Evolutionary conservation across 2,888 invertebrate genomes (phyloP), one percentile per base, ranked within the genome.

Genomic region (Macrophya alboannulata): DNA sequence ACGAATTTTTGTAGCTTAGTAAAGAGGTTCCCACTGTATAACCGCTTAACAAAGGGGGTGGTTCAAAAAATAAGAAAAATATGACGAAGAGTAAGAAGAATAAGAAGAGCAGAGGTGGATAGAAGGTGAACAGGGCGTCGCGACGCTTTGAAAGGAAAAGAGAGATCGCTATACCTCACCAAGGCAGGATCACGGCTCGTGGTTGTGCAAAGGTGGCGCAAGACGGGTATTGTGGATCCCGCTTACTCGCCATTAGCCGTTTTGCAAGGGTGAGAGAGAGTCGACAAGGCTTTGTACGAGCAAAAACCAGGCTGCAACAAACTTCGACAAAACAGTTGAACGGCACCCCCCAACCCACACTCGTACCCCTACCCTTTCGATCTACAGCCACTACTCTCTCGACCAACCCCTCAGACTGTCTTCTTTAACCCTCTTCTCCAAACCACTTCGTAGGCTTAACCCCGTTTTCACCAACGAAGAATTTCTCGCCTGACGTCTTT

Each of bases 301-400:
- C 68, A 45, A 68, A 83, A 83, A 68, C 68, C 37, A 48, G 71
- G 25, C 68, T 45, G 83, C 48, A 48, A 83, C 68, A 68, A 83
- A 83, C 83, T 83, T 48, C 40, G 68, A 71, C 83, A 83, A 68
- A 83, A 83, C 83, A 83, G 68, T 83, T 83, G 65, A 48, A 68
- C 65, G 25, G 25, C 40, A 68, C 68, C 37, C 37, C 68, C 37
- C 1, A 55, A 17, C 55, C n/a, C 15, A 12, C 1, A 55, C n/a
- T 55, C 31, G 3, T n/a, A 45, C 21, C 76, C 51, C 12, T 77
- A 8, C 81, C 21, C 4, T 17, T 31, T 55, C 62, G 15, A 37
- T 17, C n/a, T 4, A 25, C 40, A 25, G 1, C 31, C 55, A 10
- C n/a, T 40, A 4, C 40, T 40, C 59, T 40, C 65, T 31, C 31